Conservation (phyloP, 2,888 invertebrate genomes). For the Ephialtes manifestator region DNA sequence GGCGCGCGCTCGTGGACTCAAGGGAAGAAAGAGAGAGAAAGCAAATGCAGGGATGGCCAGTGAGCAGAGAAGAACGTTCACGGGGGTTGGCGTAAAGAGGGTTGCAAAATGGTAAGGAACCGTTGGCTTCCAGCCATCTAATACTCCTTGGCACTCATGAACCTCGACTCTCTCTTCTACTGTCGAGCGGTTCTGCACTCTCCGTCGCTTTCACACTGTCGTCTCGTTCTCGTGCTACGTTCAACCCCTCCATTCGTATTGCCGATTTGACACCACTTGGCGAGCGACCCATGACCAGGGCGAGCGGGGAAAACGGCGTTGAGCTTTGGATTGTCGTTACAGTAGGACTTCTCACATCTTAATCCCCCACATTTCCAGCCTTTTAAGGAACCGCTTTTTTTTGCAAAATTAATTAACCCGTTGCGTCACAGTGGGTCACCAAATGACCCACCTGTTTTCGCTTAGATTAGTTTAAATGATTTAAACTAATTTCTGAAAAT, state of each 20-base stretch:
- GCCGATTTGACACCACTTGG: constrained; percentile 73
- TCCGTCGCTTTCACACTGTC: constrained; percentile 48
- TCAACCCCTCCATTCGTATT: constrained; percentile 66
- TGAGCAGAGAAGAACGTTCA: constrained; percentile 25
- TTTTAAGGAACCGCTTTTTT: neutral
- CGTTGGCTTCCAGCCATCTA: constrained; percentile 80
- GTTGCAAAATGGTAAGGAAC: constrained; percentile 74
- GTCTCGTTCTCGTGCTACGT: constrained; percentile 57
- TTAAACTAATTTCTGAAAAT: too few relatives aligned
- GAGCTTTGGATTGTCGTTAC: constrained; percentile 49
- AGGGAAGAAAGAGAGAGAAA: constrained; percentile 5
- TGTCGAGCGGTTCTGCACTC: constrained; percentile 11
- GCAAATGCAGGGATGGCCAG: constrained; percentile 35
- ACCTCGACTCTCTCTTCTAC: constrained; percentile 43
- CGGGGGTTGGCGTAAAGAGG: constrained; percentile 64
- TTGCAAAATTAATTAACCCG: neutral
- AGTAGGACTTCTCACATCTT: constrained; percentile 28
- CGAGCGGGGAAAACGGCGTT: constrained; percentile 22
- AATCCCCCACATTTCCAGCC: neutral
- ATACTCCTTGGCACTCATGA: constrained; percentile 75
- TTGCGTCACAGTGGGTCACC: too few relatives aligned
- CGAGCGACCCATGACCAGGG: constrained; percentile 67
- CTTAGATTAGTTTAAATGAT: too few relatives aligned
- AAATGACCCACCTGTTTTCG: too few relatives aligned
- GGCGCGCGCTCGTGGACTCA: constrained; percentile 36